Base-by-base conservation (phyloP, 2,888 invertebrate genomes). In the Platycheirus rosarum region DNA sequence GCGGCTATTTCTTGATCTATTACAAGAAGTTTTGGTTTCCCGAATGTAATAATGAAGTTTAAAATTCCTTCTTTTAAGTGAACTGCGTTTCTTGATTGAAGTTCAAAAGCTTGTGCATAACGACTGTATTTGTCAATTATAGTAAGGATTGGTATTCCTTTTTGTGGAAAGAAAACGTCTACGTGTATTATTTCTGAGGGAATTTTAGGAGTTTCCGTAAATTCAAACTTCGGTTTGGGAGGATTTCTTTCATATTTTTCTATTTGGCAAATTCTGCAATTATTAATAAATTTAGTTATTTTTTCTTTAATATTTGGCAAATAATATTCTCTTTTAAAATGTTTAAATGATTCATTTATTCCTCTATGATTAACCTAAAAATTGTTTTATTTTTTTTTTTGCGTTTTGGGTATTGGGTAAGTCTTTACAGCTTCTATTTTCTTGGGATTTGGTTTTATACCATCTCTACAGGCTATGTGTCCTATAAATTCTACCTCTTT, bases 51-150 rank as follows among this genome's bases (percentile, higher is more conserved):
- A 11, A 62, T 32, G 11, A 32, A 62, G 23, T 44, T 44, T 18
- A 62, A 44, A 32, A 62, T 62, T 32, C 29, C 60, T 44, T 62
- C 44, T 32, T 62, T 62, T 9, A 62, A 23, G 46, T 62, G 60
- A 6, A 62, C 16, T n/a, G 42, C 8, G 6, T 60, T 60, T 60
- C 40, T 60, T 13, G 40, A 42, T 60, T 60, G 9, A 2, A 60
- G 16, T 26, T 60, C 42, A 11, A 16, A 13, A 23, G 55, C 55
- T 18, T 55, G 37, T 20, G 23, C 55, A 23, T 40, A 55, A 2
- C 55, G 9, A n/a, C 55, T 55, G 11, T 37, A 55, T 55, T 55
- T 60, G 26, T 44, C 29, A 14, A 42, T 26, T 16, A 60, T 44
- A 16, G 13, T 49, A 1, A 60, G 14, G 14, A 44, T 44, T 23